These are phyloP conservation scores for Erannis defoliaria DNA, from an alignment of 2,888 invertebrate species.

Conservation along the genomic window DNA sequence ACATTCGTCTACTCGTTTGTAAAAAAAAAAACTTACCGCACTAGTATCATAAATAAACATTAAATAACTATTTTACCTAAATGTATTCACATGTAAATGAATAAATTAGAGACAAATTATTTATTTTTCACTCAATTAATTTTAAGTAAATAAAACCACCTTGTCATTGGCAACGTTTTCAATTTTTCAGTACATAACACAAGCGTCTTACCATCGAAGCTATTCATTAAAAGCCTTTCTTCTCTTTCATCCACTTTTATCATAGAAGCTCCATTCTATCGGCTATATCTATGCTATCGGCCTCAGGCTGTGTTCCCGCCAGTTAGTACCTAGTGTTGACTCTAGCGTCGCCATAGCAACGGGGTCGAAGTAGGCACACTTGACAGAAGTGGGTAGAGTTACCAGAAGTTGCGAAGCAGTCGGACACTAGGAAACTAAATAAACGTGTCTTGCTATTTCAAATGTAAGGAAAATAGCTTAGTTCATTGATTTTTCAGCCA, in stretches of 20 bases:
- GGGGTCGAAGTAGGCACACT: conserved; percentile 25
- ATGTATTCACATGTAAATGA: too few relatives aligned
- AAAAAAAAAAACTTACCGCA: too few relatives aligned
- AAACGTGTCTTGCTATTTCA: too few relatives aligned
- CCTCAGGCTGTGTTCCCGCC: conserved; percentile 26
- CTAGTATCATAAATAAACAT: too few relatives aligned
- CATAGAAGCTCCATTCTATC: conserved; percentile 12
- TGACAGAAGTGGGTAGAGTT: conserved; percentile 35
- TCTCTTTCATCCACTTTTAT: conserved; percentile 1
- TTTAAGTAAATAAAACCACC: not conserved
- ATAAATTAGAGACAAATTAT: too few relatives aligned
- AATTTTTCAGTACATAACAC: conserved; percentile 3
- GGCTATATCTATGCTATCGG: too few relatives aligned
- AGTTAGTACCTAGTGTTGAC: conserved; percentile 54
- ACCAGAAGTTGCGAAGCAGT: conserved; percentile 15
- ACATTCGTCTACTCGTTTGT: too few relatives aligned
- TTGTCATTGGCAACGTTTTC: not conserved
- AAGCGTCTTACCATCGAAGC: not conserved
- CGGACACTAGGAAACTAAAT: not conserved
- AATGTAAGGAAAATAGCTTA: too few relatives aligned
- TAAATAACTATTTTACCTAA: too few relatives aligned
- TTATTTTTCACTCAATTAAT: not conserved
- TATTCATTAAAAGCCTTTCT: not conserved
- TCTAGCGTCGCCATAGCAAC: conserved; percentile 52
- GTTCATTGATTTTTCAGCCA: too few relatives aligned